phyloP scores from a whole-genome alignment of 2,888 invertebrate genomes.

The Ctenicera cuprea region DNA sequence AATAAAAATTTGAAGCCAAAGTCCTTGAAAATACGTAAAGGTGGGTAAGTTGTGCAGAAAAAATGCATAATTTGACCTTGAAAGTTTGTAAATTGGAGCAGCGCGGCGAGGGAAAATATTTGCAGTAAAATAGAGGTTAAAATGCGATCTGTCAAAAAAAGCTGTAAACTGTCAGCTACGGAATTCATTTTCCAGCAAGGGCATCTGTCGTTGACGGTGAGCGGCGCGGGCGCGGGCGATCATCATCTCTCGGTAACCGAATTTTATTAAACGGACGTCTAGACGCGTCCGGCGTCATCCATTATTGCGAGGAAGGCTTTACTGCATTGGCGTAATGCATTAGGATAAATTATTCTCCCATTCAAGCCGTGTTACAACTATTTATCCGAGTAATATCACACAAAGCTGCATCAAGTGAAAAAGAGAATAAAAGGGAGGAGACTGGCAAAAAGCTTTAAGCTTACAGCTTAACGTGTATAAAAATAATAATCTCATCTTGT shows the following conservation, averaged over 20 bases:
- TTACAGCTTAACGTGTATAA: slow-evolving; percentile 45
- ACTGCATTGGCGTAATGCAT: slow-evolving; percentile 49
- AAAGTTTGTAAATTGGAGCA: slow-evolving; percentile 13
- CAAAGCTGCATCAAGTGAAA: slow-evolving; percentile 34
- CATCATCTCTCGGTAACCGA: slow-evolving; percentile 45
- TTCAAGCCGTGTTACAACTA: slow-evolving; percentile 46
- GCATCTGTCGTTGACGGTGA: slow-evolving; percentile 49
- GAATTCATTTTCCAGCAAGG: slow-evolving; percentile 39
- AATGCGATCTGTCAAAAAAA: slow-evolving; percentile 41
- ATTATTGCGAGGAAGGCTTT: slow-evolving; percentile 42
- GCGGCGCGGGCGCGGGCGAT: slow-evolving; percentile 33
- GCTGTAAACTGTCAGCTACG: slow-evolving; percentile 43
- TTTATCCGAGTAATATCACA: slow-evolving; percentile 46
- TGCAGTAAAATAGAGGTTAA: slow-evolving; percentile 30
- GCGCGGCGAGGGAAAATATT: not conserved
- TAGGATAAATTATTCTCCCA: slow-evolving; percentile 44
- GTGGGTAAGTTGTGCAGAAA: not conserved
- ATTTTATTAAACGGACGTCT: slow-evolving; percentile 52
- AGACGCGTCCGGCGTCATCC: slow-evolving; percentile 50
- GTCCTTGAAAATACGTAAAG: not conserved
- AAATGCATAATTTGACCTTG: slow-evolving; percentile 15
- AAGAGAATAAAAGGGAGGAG: slow-evolving; percentile 36
- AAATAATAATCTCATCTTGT: slow-evolving; percentile 52
- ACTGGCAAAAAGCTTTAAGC: slow-evolving; percentile 46
- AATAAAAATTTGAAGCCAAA: not conserved